A percentile compares a stretch with the other conserved stretches of the same genome.
phyloP scores from a whole-genome alignment of 2,113 vertebrate species.

The Stictonetta naevosa region DNA sequence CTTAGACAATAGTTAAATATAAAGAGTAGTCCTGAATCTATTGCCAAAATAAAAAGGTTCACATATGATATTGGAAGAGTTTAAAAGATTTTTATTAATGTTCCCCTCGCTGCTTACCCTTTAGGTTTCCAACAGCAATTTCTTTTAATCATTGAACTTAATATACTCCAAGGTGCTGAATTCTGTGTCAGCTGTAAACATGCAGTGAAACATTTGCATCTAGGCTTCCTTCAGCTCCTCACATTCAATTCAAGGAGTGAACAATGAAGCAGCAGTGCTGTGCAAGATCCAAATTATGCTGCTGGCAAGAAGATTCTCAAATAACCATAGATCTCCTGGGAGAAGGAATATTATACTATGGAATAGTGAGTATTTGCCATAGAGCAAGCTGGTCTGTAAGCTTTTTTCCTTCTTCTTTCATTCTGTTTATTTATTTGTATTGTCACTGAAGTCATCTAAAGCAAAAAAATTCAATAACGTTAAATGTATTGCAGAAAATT shows the following conservation, averaged over 20 bases:
- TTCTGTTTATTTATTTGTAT: conserved; percentile 48
- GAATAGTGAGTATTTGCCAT: conserved; percentile 35
- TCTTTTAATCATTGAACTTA: conserved; percentile 42
- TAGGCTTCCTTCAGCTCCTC: conserved; percentile 20
- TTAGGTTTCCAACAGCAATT: conserved; percentile 9
- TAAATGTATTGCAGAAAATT: conserved; percentile 50
- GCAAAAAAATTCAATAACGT: conserved; percentile 32
- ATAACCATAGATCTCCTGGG: conserved; percentile 51
- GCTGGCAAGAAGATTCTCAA: conserved; percentile 71
- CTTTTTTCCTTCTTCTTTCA: background rate
- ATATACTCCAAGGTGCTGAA: conserved; percentile 29
- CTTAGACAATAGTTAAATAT: background rate
- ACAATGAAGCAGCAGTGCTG: conserved; percentile 38
- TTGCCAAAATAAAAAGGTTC: background rate
- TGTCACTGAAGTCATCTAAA: conserved; percentile 28
- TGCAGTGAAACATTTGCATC: conserved; percentile 43
- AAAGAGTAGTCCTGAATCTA: background rate
- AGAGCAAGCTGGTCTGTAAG: background rate
- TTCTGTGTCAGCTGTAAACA: background rate
- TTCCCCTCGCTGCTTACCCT: background rate
- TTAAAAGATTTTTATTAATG: background rate
- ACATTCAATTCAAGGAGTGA: conserved; percentile 41
- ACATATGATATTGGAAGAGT: background rate
- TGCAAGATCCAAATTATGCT: conserved; percentile 62
- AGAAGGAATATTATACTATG: conserved; percentile 61